Evolutionary conservation across 1,140 invertebrate species (phyloP).

Genomic region (Drosophila kohkoa): DNA sequence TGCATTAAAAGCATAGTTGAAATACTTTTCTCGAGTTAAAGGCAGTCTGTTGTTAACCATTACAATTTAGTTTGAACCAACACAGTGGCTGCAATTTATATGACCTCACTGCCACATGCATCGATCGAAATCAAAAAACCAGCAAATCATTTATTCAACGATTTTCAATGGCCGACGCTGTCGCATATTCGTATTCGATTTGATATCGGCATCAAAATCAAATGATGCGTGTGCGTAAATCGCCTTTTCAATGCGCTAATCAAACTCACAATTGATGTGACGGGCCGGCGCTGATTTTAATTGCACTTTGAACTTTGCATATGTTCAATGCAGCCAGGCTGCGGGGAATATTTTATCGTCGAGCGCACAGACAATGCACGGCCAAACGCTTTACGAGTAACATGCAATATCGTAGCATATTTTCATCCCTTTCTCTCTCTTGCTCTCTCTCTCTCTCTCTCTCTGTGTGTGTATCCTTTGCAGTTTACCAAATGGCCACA

Average conservation of each 20-base stretch:
- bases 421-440: conserved; percentile 1
- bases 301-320: conserved; percentile 37
- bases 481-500: conserved; percentile 84
- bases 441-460: not conserved
- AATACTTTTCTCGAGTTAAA: not conserved
- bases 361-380: conserved; percentile 3
- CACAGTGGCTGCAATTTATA: conserved; percentile 3
- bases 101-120: not conserved
- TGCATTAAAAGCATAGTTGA: not conserved
- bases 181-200: not conserved
- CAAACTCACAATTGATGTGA: conserved; percentile 37
- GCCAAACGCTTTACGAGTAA: conserved; percentile 7
- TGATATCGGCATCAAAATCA: conserved; percentile 15
- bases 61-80: not conserved
- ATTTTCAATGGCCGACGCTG: not conserved
- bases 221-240: conserved; percentile 42
- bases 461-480: conserved; percentile 8
- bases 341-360: conserved; percentile 35
- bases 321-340: conserved; percentile 1
- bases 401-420: too few relatives aligned
- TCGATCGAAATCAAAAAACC: not conserved
- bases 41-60: not conserved
- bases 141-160: conserved; percentile 16
- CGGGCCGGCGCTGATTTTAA: conserved; percentile 40
- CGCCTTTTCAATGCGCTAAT: conserved; percentile 26